These are phyloP conservation scores for Salvator merianae DNA, from an alignment of 2,113 vertebrate genomes.

Conservation along the genomic window DNA sequence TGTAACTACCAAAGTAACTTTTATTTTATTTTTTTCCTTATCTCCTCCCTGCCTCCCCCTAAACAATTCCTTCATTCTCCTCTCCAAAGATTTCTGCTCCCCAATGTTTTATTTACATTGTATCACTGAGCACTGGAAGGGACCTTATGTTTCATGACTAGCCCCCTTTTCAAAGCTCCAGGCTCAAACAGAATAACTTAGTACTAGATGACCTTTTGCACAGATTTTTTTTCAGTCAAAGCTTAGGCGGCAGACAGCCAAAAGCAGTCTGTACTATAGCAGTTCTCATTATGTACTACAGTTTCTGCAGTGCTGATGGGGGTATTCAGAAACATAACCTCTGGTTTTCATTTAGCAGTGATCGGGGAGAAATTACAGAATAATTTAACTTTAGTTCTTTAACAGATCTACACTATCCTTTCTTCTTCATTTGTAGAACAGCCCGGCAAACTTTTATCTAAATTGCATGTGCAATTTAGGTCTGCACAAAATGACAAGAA, in stretches of 20 bases:
- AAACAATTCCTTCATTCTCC: constrained; percentile 51
- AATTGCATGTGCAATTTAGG: constrained; percentile 54
- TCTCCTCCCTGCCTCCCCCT: background rate
- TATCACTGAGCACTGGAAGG: constrained; percentile 59
- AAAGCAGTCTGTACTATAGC: constrained; percentile 41
- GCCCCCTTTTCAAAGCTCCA: constrained; percentile 67
- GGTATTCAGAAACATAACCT: constrained; percentile 24
- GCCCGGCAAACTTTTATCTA: constrained; percentile 57
- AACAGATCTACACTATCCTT: constrained; percentile 49
- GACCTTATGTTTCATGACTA: constrained; percentile 56
- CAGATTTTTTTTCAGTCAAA: constrained; percentile 48
- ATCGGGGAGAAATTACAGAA: constrained; percentile 14
- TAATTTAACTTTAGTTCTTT: constrained; percentile 52
- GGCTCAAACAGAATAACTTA: constrained; percentile 69
- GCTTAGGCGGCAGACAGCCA: constrained; percentile 34
- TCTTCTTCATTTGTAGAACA: constrained; percentile 48
- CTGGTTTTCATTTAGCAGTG: constrained; percentile 2
- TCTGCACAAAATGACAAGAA: constrained; percentile 65
- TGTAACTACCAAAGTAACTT: constrained; percentile 48
- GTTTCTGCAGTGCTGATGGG: constrained; percentile 27
- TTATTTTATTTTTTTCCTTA: constrained; percentile 38
- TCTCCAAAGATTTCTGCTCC: constrained; percentile 66
- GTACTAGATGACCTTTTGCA: constrained; percentile 59
- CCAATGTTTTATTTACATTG: constrained; percentile 71
- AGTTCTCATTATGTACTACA: background rate